Base-by-base conservation (phyloP, 2,797 vertebrate genomes). In the Clarias pachynema region DNA sequence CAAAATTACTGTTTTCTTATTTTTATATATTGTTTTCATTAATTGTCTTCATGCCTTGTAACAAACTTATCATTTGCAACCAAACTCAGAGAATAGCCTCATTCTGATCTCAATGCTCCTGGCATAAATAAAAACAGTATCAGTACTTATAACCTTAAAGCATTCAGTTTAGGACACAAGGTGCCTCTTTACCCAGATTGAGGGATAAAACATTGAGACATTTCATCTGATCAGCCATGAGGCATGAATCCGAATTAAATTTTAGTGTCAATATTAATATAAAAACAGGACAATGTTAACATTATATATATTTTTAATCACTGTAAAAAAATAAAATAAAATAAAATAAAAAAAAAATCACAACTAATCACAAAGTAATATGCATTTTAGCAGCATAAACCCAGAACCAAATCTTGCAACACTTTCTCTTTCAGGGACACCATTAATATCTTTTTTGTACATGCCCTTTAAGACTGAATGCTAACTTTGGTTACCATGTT, bases 81-180 rank as follows among this genome's bases (percentile, higher is more conserved):
- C 93, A 93, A 94, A 94, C 90, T 93, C 92, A 89, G 89, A 94
- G 90, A 91, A 93, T 92, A 94, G 92, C 91, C 86, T 92, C 89
- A 93, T 92, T 92, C 93, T 91, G 87, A 89, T 88, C 92, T 85
- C 81, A 83, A 92, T 85, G 85, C 89, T 92, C 79, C 65, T 82
- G 84, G 70, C 78, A 84, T 87, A 86, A 83, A 83, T 86, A 87
- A 86, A 53, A 89, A 62, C 82, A 20, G 53, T 57, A 86, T 78
- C 69, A 83, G 56, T 81, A 53, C 57, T 83, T 49, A 7, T 63
- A 59, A 63, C 78, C 60, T 75, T 49, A 82, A 75, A 81, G 70
- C 49, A 77, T 59, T 22, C n/a, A 82, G 72, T 82, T 68, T 20
- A 77, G 79, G 79, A 86, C 70, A 86, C 9, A 26, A 86, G 62